phyloP scores from a whole-genome alignment of 2,797 vertebrate species.

The Epinephelus awoara region DNA sequence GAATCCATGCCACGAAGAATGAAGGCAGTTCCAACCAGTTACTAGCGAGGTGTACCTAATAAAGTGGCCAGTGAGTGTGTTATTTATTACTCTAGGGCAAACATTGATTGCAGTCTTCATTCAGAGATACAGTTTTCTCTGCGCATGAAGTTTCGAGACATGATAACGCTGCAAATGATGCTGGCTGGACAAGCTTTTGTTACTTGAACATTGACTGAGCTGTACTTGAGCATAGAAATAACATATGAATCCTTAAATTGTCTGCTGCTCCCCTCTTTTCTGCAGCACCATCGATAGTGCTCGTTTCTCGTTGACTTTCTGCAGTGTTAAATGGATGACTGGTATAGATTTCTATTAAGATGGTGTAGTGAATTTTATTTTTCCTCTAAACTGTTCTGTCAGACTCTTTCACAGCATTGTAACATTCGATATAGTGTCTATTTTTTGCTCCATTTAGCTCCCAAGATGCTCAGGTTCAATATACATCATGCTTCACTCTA shows the following conservation, averaged over 20 bases:
- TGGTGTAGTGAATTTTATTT: constrained; percentile 64
- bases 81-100: not conserved
- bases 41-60: no score
- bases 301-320: constrained; percentile 37
- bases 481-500: constrained; percentile 53
- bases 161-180: not conserved
- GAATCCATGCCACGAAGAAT: no score
- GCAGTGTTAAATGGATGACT: constrained; percentile 54
- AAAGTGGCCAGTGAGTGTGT: no score
- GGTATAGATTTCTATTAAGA: constrained; percentile 77
- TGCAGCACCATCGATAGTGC: constrained; percentile 31
- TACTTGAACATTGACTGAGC: constrained; percentile 40
- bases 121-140: constrained; percentile 4
- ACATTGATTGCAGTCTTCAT: not conserved
- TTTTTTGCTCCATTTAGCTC: constrained; percentile 66
- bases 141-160: not conserved
- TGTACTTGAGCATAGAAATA: constrained; percentile 50
- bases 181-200: constrained; percentile 19
- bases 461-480: constrained; percentile 48
- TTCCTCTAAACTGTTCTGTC: constrained; percentile 53
- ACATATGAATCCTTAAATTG: constrained; percentile 56
- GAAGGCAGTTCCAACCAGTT: no score
- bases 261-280: constrained; percentile 39
- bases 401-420: constrained; percentile 54
- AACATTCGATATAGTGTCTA: constrained; percentile 42